Conservation (phyloP, 2,888 invertebrate genomes). For the Hanleya hanleyi region DNA sequence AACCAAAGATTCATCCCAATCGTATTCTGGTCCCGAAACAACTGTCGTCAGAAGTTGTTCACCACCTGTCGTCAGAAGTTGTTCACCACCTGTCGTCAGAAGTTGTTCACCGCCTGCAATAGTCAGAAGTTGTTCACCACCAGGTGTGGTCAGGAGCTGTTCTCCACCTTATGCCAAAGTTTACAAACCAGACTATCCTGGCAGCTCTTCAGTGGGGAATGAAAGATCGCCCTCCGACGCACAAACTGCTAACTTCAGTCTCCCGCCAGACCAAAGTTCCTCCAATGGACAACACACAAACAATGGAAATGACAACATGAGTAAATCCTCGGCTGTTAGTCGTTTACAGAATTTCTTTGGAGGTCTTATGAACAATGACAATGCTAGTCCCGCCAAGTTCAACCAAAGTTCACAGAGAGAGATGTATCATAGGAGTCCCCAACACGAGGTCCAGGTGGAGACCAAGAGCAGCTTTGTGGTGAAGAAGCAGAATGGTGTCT, state of each 20-base stretch:
- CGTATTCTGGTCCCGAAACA: too few species aligned
- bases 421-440: too few species aligned
- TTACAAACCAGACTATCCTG: too few species aligned
- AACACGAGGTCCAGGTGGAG: neutral
- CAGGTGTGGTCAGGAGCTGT: neutral
- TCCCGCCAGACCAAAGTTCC: too few species aligned
- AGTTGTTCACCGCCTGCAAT: conserved; percentile 5
- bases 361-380: neutral
- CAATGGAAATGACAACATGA: too few species aligned
- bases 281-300: too few species aligned
- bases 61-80: neutral
- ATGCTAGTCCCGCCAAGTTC: neutral
- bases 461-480: neutral
- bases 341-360: neutral
- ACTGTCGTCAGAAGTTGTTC: neutral
- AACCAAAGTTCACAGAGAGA: too few species aligned
- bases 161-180: neutral
- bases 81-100: neutral
- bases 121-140: neutral
- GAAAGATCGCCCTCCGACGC: too few species aligned
- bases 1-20: too few species aligned
- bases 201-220: too few species aligned
- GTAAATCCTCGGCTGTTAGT: neutral
- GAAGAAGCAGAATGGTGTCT: too few species aligned
- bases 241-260: too few species aligned